These are phyloP conservation scores for Laupala kohalensis DNA, from an alignment of 1,140 invertebrate genomes.

Conservation along the genomic window DNA sequence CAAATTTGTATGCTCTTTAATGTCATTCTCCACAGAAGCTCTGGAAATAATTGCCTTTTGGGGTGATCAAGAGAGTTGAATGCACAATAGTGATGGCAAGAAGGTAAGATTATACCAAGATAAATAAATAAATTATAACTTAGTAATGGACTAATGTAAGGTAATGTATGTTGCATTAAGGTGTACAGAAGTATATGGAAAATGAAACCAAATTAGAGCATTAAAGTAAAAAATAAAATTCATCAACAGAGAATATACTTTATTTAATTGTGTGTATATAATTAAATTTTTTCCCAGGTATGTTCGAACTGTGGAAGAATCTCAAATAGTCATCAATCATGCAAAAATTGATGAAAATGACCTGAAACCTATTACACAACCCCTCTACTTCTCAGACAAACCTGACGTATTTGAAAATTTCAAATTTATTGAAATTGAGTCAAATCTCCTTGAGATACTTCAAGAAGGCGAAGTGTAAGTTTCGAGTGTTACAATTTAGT, in stretches of 20 bases:
- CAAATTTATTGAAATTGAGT: constrained; percentile 51
- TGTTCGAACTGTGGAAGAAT: constrained; percentile 4
- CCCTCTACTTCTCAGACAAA: constrained; percentile 40
- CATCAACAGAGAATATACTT: not conserved
- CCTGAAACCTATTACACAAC: constrained; percentile 46
- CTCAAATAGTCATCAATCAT: constrained; percentile 33
- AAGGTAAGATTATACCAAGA: too few species aligned
- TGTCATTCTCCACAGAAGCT: too few species aligned
- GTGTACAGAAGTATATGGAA: too few species aligned
- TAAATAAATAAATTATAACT: too few species aligned
- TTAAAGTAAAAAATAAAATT: not conserved
- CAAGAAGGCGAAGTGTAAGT: constrained; percentile 37
- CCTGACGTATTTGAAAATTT: constrained; percentile 35
- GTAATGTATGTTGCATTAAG: too few species aligned
- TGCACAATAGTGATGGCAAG: too few species aligned
- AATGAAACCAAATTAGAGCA: too few species aligned
- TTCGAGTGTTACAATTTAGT: not conserved
- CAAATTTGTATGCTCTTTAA: too few species aligned
- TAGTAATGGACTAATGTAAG: too few species aligned
- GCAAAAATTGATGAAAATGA: constrained; percentile 53
- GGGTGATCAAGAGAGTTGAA: too few species aligned
- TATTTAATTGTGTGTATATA: not conserved
- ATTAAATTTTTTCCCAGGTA: constrained; percentile 1
- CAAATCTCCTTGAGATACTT: constrained; percentile 43
- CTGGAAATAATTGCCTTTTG: too few species aligned